phyloP scores from a whole-genome alignment of 2,888 invertebrate species.

The Eupithecia insigniata region DNA sequence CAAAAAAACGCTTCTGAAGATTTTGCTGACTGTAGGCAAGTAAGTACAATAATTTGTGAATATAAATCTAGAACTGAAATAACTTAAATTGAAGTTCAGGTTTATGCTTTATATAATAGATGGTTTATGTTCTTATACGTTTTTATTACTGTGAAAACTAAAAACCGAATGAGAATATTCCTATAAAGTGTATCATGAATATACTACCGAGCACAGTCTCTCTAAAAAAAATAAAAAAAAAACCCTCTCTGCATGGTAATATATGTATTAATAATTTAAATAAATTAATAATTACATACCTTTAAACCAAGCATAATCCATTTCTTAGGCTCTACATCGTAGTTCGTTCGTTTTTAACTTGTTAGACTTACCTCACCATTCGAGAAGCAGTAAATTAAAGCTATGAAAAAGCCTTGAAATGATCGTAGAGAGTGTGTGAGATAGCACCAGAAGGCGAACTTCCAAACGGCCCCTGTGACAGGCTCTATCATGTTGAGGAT shows the following conservation, averaged over 20 bases:
- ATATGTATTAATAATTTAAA: too few species aligned
- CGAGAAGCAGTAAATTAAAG: constrained; percentile 91
- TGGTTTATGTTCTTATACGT: not conserved
- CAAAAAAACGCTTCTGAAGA: not conserved
- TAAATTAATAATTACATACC: not conserved
- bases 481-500: constrained; percentile 89
- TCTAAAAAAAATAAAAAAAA: too few species aligned
- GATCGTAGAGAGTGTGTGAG: constrained; percentile 91
- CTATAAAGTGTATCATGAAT: not conserved
- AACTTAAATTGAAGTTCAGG: not conserved
- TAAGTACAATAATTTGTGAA: not conserved
- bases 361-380: constrained; percentile 90
- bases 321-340: not conserved
- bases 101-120: not conserved
- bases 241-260: too few species aligned
- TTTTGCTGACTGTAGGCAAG: not conserved
- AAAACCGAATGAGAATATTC: too few species aligned
- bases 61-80: not conserved
- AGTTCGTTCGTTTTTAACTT: not conserved
- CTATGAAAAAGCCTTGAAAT: constrained; percentile 93
- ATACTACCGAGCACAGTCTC: not conserved
- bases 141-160: too few species aligned
- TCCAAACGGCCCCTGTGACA: constrained; percentile 86
- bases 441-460: constrained; percentile 92
- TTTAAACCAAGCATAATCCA: not conserved